Base-by-base conservation (phyloP, 2,888 invertebrate genomes). In the Brassicogethes aeneus region DNA sequence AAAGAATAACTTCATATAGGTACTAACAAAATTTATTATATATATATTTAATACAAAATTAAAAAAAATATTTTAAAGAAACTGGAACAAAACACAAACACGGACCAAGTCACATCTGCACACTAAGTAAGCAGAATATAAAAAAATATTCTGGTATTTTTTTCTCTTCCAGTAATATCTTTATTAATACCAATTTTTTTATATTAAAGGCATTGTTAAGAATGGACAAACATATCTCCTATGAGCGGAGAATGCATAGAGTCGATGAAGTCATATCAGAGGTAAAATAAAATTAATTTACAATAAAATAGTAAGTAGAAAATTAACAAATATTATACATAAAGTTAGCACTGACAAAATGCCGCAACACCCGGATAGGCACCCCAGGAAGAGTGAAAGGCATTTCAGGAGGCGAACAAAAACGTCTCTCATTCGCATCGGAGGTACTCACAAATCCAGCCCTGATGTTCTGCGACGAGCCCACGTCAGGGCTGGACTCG, bases 381-480 rank as follows among this genome's bases (percentile, higher is more conserved):
- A 77, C 85, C 34, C 82, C 88, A 0, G 95, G 94, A 0, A 70
- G 87, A 14, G 71, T 88, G 30, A 92, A 91, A 70, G 94, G 95
- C 0, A 84, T 96, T 43, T 95, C 94, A 0, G 97, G 97, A 0
- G 97, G 97, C 0, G 97, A 97, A 70, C 86, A 86, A 76, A 95
- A 95, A 65, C 75, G 96, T 41, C 71, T 97, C 8, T 88, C 95
- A 0, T 95, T 99, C 64, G 97, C 96, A 13, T 88, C 93, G n/a
- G 97, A 97, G 72, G 85, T 94, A 2, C 72, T 96, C 34, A 96
- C 94, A 0, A 90, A 97, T 70, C 97, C 97, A 0, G 84, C 91
- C 0, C 71, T 97, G 33, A 80, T 97, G 77, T 92, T 97, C 64
- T 95, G 95, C 64, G 97, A 97, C 60, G 97, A 97, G 60, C 96